phyloP scores from a whole-genome alignment of 2,113 vertebrate species.

The Atlantisia rogersi region DNA sequence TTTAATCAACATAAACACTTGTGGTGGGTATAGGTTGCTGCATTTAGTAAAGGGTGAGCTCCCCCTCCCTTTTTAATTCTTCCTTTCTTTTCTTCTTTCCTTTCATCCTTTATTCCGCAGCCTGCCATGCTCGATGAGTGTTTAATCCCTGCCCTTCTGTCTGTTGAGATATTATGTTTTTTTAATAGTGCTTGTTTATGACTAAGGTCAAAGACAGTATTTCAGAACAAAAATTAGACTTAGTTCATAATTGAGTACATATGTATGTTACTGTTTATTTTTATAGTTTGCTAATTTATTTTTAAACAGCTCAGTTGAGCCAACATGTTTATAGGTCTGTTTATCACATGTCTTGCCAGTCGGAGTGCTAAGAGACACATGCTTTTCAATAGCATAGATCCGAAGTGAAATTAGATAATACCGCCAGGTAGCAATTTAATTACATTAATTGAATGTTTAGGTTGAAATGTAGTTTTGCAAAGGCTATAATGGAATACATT shows the following conservation, averaged over 20 bases:
- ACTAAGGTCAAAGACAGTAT: slow-evolving; percentile 83
- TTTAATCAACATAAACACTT: slow-evolving; percentile 17
- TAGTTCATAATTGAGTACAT: slow-evolving; percentile 83
- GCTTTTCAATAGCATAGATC: slow-evolving; percentile 78
- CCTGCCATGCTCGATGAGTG: slow-evolving; percentile 41
- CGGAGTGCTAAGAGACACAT: slow-evolving; percentile 75
- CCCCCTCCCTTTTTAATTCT: neutral
- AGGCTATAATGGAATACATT: slow-evolving; percentile 72
- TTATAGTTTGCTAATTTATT: slow-evolving; percentile 87
- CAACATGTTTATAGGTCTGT: slow-evolving; percentile 80
- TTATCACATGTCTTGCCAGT: slow-evolving; percentile 79
- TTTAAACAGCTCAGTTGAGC: slow-evolving; percentile 81
- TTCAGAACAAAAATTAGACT: slow-evolving; percentile 85
- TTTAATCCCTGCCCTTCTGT: slow-evolving; percentile 81
- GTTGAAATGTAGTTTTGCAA: slow-evolving; percentile 72
- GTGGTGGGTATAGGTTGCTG: neutral
- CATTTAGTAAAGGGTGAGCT: slow-evolving; percentile 8
- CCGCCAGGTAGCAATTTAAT: slow-evolving; percentile 82
- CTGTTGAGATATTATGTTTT: slow-evolving; percentile 81
- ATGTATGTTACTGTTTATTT: slow-evolving; percentile 84
- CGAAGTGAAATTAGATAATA: slow-evolving; percentile 79
- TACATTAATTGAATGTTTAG: slow-evolving; percentile 81
- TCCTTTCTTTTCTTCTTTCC: neutral
- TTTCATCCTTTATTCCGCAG: slow-evolving; percentile 66
- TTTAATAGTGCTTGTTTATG: slow-evolving; percentile 85